Evolutionary conservation across 2,113 vertebrate species (phyloP), one percentile per base, ranked within the genome.

Genomic region (Cricetomys ansorgei): DNA sequence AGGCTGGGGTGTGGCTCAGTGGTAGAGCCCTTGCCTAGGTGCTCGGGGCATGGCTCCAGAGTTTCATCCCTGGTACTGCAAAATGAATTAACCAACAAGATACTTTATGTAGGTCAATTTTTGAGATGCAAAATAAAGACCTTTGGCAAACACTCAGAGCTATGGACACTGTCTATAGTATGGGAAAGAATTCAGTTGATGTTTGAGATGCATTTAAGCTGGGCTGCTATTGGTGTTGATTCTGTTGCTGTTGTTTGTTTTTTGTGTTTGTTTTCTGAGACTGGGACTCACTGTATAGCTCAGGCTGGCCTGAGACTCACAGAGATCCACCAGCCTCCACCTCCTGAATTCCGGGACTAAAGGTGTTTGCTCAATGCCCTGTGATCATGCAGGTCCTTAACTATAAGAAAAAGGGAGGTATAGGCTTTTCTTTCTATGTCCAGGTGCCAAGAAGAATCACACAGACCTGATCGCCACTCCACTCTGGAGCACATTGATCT

Each of bases 381-480:
- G 29, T 40, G 15, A 57, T 57, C 37, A 37, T 6, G 0, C 27
- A 10, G 57, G 11, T 40, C n/a, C 37, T 65, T 76, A 31, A 31
- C 6, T 29, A 23, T 45, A 23, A 55, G 57, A n/a, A 59, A 92
- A 50, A 72, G 29, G 15, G 16, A 83, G n/a, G 7, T 5, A 0
- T 0, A 67, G 15, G 8, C 1, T 57, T 55, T 13, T 72, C 8
- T 88, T 55, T 57, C 50, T 57, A 5, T 31, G 1, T n/a, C 10
- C 6, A 8, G 3, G 48, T 3, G 37, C 5, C 1, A 2, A 11
- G 2, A 55, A 53, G 31, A 40, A 53, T 3, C 17, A 21, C 10
- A 6, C 10, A 3, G 13, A n/a, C n/a, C n/a, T n/a, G n/a, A n/a
- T n/a, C n/a, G n/a, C n/a, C n/a, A n/a, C n/a, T n/a, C n/a, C n/a